Evolutionary conservation across 2,888 invertebrate genomes (phyloP), one percentile per base, ranked within the genome.

Genomic region (Standfussiana lucernea): DNA sequence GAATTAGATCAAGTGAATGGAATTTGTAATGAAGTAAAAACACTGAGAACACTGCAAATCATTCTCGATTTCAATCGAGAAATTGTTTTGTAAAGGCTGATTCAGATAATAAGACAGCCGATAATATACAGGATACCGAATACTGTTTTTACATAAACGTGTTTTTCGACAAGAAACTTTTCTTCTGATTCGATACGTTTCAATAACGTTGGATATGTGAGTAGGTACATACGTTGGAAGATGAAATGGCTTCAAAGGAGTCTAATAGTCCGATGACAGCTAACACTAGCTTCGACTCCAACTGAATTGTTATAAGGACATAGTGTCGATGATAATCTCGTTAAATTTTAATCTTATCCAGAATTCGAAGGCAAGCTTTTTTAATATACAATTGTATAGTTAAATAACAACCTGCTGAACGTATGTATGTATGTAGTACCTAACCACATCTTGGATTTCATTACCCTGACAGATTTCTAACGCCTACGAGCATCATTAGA

Each of bases 401-500:
- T 50, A 0, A 62, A 28, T 64, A 77, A 13, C 40, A 42, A 47
- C 42, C 13, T 68, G 35, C 15, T 11, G 21, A 59, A 50, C 59
- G 72, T 74, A 83, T 73, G 65, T 73, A 42, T 62, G 65, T 65
- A 65, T 69, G 28, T 42, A 65, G 13, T 69, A 50, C 62, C 77
- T 72, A 72, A 75, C 74, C 59, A 81, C 69, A 78, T 66, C 72
- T 77, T 81, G 15, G 62, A 75, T 84, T 75, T 75, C 66, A 84
- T 78, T 84, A 78, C 13, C 40, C 50, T 81, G 84, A 75, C 74
- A 64, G 77, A 75, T 84, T 81, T 84, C 84, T 78, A 84, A 78
- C 84, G 84, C 83, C 84, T 69, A 77, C 83, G 59, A 69, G 40
- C 62, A 40, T 81, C 81, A 84, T 81, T 81, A 78, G 65, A 83